Evolutionary conservation across 2,797 vertebrate genomes (phyloP).

Genomic region (Acrossocheilus wenchowensis): DNA sequence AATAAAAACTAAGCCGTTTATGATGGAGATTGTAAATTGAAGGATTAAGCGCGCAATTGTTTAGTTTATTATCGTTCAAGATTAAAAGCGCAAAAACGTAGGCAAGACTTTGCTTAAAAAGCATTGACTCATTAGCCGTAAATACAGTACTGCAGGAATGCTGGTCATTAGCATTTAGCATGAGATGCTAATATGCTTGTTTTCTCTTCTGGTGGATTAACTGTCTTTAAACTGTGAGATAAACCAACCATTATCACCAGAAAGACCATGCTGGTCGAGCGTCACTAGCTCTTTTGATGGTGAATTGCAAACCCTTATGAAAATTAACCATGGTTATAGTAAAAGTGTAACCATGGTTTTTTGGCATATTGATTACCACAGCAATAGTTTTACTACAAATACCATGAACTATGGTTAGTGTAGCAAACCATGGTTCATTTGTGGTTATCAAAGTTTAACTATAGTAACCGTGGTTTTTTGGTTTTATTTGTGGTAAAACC

Average conservation of each 20-base stretch:
- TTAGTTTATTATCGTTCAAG: not conserved
- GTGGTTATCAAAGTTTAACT: not conserved
- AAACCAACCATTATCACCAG: not conserved
- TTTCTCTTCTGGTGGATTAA: not conserved
- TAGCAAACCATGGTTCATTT: not conserved
- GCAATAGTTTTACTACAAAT: not conserved
- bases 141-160: not conserved
- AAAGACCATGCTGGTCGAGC: not conserved
- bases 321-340: not conserved
- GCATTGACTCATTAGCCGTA: not conserved
- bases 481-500: not conserved
- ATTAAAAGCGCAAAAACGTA: not conserved
- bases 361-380: not conserved
- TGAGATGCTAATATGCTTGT: not conserved
- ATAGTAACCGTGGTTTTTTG: not conserved
- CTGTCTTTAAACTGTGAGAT: not conserved
- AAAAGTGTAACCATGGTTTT: not conserved
- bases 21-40: not conserved
- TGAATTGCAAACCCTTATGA: not conserved
- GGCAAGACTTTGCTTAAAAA: not conserved
- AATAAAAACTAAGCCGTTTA: conserved; percentile 15
- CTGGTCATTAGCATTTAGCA: not conserved
- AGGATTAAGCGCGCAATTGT: not conserved
- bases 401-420: not conserved
- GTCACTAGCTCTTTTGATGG: not conserved